Percentiles rank a stretch among this genome's conserved stretches.
phyloP scores from a whole-genome alignment of 2,113 vertebrate genomes.

The Callospermophilus lateralis region DNA sequence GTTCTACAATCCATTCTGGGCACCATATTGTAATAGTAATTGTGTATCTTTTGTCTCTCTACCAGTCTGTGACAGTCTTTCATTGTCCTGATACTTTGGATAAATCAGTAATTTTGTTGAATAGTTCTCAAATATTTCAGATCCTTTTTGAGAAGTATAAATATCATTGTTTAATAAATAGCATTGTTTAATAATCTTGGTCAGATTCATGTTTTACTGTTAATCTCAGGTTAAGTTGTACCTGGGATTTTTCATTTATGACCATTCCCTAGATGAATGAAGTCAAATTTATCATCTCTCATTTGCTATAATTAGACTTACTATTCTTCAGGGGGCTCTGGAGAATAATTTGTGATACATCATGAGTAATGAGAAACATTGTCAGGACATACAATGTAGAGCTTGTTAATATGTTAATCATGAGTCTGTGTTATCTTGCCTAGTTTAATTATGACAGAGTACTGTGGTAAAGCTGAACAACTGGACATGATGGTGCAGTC shows the following conservation, averaged over 20 bases:
- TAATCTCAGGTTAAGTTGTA: background rate
- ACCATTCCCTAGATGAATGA: slow-evolving; percentile 38
- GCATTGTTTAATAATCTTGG: background rate
- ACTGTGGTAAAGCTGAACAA: slow-evolving; percentile 59
- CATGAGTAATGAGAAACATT: slow-evolving; percentile 53
- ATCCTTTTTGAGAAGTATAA: slow-evolving; percentile 15
- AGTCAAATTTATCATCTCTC: slow-evolving; percentile 46
- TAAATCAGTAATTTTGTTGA: slow-evolving; percentile 37
- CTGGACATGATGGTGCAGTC: background rate
- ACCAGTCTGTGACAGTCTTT: background rate
- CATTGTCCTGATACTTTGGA: background rate
- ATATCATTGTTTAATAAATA: background rate
- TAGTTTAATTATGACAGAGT: slow-evolving; percentile 71
- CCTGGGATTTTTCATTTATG: background rate
- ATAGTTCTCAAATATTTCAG: slow-evolving; percentile 42
- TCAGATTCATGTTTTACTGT: background rate
- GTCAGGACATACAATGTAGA: slow-evolving; percentile 4
- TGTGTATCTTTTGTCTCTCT: background rate
- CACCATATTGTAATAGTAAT: background rate
- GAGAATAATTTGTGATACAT: slow-evolving; percentile 59
- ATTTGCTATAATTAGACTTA: slow-evolving; percentile 40
- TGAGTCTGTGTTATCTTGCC: slow-evolving; percentile 34
- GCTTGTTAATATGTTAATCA: slow-evolving; percentile 68
- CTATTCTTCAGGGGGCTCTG: slow-evolving; percentile 38
- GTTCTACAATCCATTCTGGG: slow-evolving; percentile 6